A percentile compares a stretch with the other conserved stretches of the same genome.
Conservation (phyloP, 2,113 vertebrate species). For the Chaetorhynchus papuensis region DNA sequence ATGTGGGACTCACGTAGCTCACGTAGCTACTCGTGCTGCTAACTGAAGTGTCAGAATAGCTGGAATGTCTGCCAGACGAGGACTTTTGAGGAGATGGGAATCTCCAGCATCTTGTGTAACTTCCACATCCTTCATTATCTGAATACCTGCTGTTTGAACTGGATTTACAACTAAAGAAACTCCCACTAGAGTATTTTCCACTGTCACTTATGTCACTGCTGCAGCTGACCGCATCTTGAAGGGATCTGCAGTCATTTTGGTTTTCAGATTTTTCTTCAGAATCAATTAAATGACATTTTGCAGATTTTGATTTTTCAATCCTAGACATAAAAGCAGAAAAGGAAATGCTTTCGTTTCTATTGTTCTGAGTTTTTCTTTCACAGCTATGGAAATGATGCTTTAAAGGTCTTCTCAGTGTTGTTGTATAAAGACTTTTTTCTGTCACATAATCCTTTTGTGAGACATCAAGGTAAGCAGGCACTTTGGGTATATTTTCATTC, state of each 20-base stretch:
- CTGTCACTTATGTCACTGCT: slow-evolving; percentile 33
- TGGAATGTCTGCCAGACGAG: slow-evolving; percentile 44
- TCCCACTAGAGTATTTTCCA: slow-evolving; percentile 23
- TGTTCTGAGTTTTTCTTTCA: slow-evolving; percentile 62
- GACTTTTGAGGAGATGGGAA: slow-evolving; percentile 44
- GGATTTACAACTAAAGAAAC: slow-evolving; percentile 41
- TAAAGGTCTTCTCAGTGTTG: slow-evolving; percentile 62
- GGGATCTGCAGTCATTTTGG: slow-evolving; percentile 5
- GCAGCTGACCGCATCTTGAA: slow-evolving; percentile 23
- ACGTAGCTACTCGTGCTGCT: slow-evolving; percentile 11
- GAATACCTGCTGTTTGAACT: slow-evolving; percentile 23
- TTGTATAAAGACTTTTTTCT: slow-evolving; percentile 47
- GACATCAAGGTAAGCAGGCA: slow-evolving; percentile 64
- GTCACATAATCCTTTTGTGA: slow-evolving; percentile 36
- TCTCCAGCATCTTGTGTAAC: slow-evolving; percentile 22
- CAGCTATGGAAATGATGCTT: slow-evolving; percentile 60
- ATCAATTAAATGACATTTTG: slow-evolving; percentile 26
- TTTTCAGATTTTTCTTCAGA: slow-evolving; percentile 41
- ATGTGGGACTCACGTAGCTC: slow-evolving; percentile 3
- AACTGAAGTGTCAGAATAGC: slow-evolving; percentile 42
- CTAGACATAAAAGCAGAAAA: slow-evolving; percentile 66
- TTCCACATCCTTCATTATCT: slow-evolving; percentile 48
- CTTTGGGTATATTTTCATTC: slow-evolving; percentile 68
- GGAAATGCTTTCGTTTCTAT: slow-evolving; percentile 71
- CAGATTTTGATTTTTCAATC: slow-evolving; percentile 62